Base-by-base conservation (phyloP, 2,888 invertebrate genomes). In the Xanthia icteritia region DNA sequence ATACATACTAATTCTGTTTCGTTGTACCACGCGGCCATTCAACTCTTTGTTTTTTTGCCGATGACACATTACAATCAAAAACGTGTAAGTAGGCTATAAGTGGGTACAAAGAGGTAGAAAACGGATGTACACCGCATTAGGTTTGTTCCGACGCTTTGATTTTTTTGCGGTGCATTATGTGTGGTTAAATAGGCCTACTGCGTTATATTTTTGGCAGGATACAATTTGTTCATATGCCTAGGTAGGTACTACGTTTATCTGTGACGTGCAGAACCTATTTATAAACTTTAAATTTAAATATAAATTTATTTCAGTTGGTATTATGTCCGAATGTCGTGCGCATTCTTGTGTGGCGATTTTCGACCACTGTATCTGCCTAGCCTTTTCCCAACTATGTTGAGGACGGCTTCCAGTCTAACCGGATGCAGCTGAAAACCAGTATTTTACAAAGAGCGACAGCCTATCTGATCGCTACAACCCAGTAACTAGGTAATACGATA, bases 1-100 rank as follows among this genome's bases (percentile, higher is more conserved):
- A 82, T 89, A 91, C 90, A 91, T 91, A 93, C 92, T 92, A 91
- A 92, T 93, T 92, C 91, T 89, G 90, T 90, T 81, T 69, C 77
- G 73, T 65, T 76, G 84, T 83, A 77, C 79, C 84, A 45, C 72
- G 81, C 82, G 91, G 90, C 72, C 91, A 88, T 90, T 91, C 89
- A 90, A 91, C 91, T 90, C 89, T 87, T 91, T 89, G 89, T 90
- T 91, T 91, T 90, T 90, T 87, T 83, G 86, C 89, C 86, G 87
- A 90, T 84, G 89, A 88, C 90, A 90, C 86, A 90, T 86, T 88
- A 88, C 82, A 85, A 84, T 87, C 83, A 85, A 81, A 82, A 83
- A 84, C 82, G 77, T 86, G 84, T 84, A 89, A 87, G 84, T 85
- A 84, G 86, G 70, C 71, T 86, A 71, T 81, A 75, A 83, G 78